Base-by-base conservation (phyloP, 2,888 invertebrate genomes). In the Hydrotaea cyrtoneurina region DNA sequence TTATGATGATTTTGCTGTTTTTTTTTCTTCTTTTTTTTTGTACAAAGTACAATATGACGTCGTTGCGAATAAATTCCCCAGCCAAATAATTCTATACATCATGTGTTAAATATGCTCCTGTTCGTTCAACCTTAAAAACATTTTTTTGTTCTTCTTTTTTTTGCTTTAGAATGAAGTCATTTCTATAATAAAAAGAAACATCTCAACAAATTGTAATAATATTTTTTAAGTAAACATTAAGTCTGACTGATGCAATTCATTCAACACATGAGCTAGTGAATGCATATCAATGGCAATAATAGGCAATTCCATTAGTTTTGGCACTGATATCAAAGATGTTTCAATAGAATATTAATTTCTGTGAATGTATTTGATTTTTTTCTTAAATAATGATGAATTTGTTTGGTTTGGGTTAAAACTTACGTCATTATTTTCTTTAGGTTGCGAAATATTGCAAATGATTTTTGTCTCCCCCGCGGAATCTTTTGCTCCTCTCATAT, bases 131-230 rank as follows among this genome's bases (percentile, higher is more conserved):
- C 43, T n/a, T n/a, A 43, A 50, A 50, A n/a, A 50, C 62, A 59
- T 26, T 59, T 0, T 26, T 59, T 26, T 19, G 23, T 7, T 59
- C 26, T 59, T 59, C 57, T 59, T 36, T 17, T 46, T 31, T 55
- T 78, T 75, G 39, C 50, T 69, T 8, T 46, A 21, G 46, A 50
- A 50, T 46, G 46, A 71, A 71, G 46, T 71, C 46, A 50, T 71
- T 50, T 46, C 46, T 26, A 71, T 71, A 71, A 69, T 39, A 66
- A 31, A 31, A 31, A 31, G 31, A 31, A 31, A 43, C 21, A 46
- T 23, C 69, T 26, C 31, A 69, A 46, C 36, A 17, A 69, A 69
- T 69, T 46, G 46, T 13, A 69, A 46, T 19, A 21, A 59, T 15
- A 62, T 62, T 62, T 62, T n/a, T 36, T 62, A 36, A 50, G 46